Evolutionary conservation across 2,797 vertebrate species (phyloP).

Genomic region (Poecilia gillii): DNA sequence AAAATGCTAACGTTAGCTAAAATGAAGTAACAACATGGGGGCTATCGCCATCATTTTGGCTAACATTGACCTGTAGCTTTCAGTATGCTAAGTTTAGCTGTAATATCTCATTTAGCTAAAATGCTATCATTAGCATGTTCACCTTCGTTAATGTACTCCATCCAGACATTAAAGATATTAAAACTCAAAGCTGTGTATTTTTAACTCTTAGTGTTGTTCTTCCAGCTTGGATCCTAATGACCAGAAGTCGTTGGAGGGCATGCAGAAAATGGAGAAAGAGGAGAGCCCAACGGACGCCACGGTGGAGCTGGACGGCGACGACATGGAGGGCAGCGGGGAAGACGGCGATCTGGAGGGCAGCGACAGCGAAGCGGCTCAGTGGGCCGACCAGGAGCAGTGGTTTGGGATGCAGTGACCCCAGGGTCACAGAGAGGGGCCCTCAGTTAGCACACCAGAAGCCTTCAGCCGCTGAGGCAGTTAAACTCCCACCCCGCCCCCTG

Average conservation of each 20-base stretch:
- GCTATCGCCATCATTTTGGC: too few species aligned
- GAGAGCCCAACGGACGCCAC: constrained; percentile 97
- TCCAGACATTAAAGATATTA: not conserved
- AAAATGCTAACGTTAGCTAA: too few species aligned
- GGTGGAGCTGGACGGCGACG: constrained; percentile 96
- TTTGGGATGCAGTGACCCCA: constrained; percentile 94
- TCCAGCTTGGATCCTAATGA: constrained; percentile 96
- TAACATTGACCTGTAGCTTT: too few species aligned
- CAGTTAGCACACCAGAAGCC: constrained; percentile 11
- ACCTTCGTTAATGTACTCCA: too few species aligned
- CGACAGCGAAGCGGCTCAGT: constrained; percentile 97
- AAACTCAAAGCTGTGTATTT: not conserved
- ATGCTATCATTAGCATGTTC: too few species aligned
- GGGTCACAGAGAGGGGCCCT: constrained; percentile 2
- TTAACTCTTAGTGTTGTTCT: not conserved
- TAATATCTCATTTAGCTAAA: too few species aligned
- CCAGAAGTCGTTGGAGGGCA: constrained; percentile 97
- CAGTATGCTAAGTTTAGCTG: too few species aligned
- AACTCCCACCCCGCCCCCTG: not conserved
- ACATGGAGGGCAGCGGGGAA: constrained; percentile 99
- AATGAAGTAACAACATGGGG: too few species aligned
- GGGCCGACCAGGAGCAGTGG: constrained; percentile 99
- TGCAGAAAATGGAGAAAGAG: constrained; percentile 99
- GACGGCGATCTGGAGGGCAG: constrained; percentile 98
- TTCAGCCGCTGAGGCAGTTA: constrained; percentile 1